phyloP scores from a whole-genome alignment of 2,888 invertebrate genomes.

The Gari tellinella region DNA sequence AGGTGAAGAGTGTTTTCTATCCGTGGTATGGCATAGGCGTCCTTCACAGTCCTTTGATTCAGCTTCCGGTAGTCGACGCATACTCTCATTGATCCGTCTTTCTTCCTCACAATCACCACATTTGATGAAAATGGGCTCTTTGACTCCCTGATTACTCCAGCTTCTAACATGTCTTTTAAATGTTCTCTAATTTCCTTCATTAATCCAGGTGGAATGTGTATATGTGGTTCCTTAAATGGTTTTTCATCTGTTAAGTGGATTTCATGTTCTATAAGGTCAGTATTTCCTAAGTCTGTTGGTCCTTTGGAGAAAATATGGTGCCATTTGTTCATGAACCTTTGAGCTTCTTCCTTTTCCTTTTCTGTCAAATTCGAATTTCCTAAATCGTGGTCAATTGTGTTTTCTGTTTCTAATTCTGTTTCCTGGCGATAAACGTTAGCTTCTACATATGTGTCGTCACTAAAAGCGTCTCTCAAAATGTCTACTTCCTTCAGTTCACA shows the following conservation, averaged over 20 bases:
- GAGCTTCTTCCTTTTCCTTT: slow-evolving; percentile 6
- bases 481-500: slow-evolving; percentile 25
- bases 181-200: slow-evolving; percentile 29
- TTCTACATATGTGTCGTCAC: background rate
- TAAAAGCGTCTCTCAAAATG: slow-evolving; percentile 5
- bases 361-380: slow-evolving; percentile 1
- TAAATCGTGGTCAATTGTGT: slow-evolving; percentile 3
- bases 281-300: slow-evolving; percentile 18
- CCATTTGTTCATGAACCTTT: slow-evolving; percentile 16
- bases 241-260: slow-evolving; percentile 16
- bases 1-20: slow-evolving; percentile 23
- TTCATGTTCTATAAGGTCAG: slow-evolving; percentile 15
- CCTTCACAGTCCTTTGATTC: slow-evolving; percentile 20
- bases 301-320: slow-evolving; percentile 18
- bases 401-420: background rate
- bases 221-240: slow-evolving; percentile 25
- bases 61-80: slow-evolving; percentile 30
- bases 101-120: slow-evolving; percentile 25
- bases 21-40: slow-evolving; percentile 22
- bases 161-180: slow-evolving; percentile 26
- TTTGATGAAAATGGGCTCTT: slow-evolving; percentile 31
- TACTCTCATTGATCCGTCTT: slow-evolving; percentile 24
- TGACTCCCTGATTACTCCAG: slow-evolving; percentile 25
- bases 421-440: background rate
- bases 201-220: slow-evolving; percentile 21